Conservation (phyloP, 37 sponge, comb jelly and placozoan genomes). For the Beroe forskalii region DNA sequence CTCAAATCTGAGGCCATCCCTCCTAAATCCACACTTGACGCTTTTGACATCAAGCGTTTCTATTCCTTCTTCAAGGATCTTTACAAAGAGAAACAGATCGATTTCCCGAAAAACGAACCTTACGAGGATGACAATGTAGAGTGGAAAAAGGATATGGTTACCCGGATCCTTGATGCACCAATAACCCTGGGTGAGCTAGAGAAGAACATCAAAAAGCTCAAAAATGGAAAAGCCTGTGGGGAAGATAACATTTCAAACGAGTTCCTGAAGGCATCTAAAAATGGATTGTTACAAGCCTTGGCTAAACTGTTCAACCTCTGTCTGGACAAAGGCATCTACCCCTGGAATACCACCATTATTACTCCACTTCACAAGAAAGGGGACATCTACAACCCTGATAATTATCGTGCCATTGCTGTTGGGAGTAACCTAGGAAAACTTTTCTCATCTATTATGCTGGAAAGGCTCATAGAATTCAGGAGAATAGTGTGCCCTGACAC, state of each 20-base stretch:
- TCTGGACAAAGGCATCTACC: too few species aligned
- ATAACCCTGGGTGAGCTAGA: too few species aligned
- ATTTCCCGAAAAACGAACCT: background rate
- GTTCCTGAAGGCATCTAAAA: background rate
- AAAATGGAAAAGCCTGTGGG: too few species aligned
- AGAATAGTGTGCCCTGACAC: too few species aligned
- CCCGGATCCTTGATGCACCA: background rate
- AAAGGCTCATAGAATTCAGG: too few species aligned
- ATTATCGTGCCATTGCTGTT: too few species aligned
- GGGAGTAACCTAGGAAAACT: too few species aligned
- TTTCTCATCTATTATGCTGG: background rate
- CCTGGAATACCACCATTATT: too few species aligned
- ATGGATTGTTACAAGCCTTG: background rate
- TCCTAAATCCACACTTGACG: background rate
- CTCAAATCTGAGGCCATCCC: background rate
- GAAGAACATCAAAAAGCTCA: too few species aligned
- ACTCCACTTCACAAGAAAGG: too few species aligned
- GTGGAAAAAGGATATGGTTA: background rate
- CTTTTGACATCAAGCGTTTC: background rate
- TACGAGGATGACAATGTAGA: background rate
- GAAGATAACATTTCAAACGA: background rate
- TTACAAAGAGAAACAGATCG: background rate
- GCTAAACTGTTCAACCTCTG: background rate
- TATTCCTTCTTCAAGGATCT: background rate
- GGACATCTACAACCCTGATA: too few species aligned